Conservation (phyloP, 2,888 invertebrate genomes). For the Protodeltote pygarga region DNA sequence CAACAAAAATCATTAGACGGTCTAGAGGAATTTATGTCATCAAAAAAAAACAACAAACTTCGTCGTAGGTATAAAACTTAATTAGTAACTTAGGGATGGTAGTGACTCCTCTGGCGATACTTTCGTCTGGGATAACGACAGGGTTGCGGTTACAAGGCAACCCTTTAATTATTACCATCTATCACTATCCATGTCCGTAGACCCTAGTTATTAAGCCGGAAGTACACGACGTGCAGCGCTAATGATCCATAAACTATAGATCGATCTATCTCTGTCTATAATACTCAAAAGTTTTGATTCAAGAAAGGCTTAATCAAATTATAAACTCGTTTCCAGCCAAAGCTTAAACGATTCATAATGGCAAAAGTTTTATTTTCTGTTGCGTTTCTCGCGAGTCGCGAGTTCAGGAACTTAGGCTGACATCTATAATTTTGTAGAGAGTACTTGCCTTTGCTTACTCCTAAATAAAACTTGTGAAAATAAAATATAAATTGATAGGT, state of each 20-base stretch:
- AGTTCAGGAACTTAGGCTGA: no score
- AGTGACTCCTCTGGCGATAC: background rate
- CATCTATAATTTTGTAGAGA: no score
- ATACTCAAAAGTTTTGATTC: constrained; percentile 31
- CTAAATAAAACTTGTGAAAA: no score
- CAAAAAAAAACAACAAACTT: background rate
- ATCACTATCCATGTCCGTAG: background rate
- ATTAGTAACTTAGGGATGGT: constrained; percentile 1
- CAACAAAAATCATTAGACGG: no score
- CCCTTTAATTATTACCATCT: constrained; percentile 12
- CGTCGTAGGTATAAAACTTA: background rate
- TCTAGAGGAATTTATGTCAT: background rate
- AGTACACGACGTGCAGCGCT: background rate
- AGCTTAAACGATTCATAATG: constrained; percentile 50
- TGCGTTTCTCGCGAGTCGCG: constrained; percentile 13
- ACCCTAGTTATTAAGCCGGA: background rate
- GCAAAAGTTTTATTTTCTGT: constrained; percentile 44
- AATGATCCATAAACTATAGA: constrained; percentile 12
- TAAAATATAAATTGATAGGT: no score
- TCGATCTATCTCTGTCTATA: constrained; percentile 29
- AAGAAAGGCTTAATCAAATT: constrained; percentile 39
- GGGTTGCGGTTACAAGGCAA: background rate
- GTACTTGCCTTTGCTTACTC: no score
- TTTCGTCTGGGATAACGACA: constrained; percentile 1
- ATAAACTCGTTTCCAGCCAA: constrained; percentile 24